Percentiles rank a stretch among this genome's conserved stretches.
These are phyloP conservation scores for Apantesis nais DNA, from an alignment of 2,888 invertebrate species.

Conservation along the genomic window DNA sequence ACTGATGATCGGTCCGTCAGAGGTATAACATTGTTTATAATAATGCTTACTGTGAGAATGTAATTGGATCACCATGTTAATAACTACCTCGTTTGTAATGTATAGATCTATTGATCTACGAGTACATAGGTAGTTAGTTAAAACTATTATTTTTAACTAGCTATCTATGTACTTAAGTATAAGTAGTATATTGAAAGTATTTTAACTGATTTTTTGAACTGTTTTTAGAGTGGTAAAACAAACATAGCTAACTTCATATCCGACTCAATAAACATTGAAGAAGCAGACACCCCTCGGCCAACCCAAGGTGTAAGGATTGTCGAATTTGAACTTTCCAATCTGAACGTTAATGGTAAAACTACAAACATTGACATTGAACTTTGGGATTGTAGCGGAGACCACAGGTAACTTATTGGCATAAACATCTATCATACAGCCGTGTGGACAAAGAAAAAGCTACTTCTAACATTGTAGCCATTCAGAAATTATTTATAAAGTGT, in stretches of 20 bases:
- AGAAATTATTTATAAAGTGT: slow-evolving; percentile 22
- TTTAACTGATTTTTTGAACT: not conserved
- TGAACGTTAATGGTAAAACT: slow-evolving; percentile 85
- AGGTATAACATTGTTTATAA: slow-evolving; percentile 62
- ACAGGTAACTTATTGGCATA: slow-evolving; percentile 79
- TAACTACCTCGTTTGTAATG: not conserved
- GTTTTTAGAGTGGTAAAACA: slow-evolving; percentile 89
- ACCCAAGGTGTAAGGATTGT: slow-evolving; percentile 91
- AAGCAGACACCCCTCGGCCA: slow-evolving; percentile 86
- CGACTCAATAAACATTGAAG: slow-evolving; percentile 87
- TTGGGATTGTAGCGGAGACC: slow-evolving; percentile 93
- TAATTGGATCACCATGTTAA: not conserved
- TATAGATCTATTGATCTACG: not conserved
- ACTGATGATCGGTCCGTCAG: slow-evolving; percentile 84
- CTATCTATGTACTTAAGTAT: not conserved
- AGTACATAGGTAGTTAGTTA: too few relatives aligned
- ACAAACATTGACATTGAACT: slow-evolving; percentile 89
- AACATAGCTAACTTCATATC: slow-evolving; percentile 89
- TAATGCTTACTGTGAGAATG: not conserved
- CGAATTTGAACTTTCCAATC: slow-evolving; percentile 89
- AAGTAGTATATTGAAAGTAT: not conserved
- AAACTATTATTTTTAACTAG: too few relatives aligned
- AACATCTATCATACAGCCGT: not conserved
- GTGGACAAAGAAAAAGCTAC: not conserved
- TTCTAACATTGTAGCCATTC: not conserved